Evolutionary conservation across 2,797 vertebrate species (phyloP).

Genomic region (Silurus lanzhouensis): DNA sequence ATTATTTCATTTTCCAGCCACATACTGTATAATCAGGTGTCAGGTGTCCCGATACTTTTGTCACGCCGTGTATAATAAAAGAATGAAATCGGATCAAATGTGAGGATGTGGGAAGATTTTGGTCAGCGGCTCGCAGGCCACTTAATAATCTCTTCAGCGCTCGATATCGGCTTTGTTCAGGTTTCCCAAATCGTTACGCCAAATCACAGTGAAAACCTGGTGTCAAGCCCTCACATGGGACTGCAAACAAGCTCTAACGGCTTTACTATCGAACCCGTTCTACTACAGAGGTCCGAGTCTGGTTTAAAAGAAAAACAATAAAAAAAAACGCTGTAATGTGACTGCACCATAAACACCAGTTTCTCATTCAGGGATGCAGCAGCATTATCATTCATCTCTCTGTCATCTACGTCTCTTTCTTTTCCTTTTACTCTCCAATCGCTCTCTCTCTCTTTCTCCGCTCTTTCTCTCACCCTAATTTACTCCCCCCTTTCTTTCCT

Average conservation of each 20-base stretch:
- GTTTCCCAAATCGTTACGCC: background rate
- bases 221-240: background rate
- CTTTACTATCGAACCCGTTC: background rate
- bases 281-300: background rate
- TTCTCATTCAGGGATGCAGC: background rate
- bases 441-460: background rate
- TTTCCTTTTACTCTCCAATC: constrained; percentile 14
- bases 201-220: background rate
- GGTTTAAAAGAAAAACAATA: background rate
- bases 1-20: no score
- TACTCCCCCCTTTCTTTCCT: constrained; percentile 49
- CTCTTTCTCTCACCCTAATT: constrained; percentile 5
- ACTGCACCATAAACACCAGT: constrained; percentile 8
- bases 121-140: background rate
- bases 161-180: background rate
- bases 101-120: background rate
- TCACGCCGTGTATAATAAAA: background rate
- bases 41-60: no score
- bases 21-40: no score
- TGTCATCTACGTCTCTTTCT: constrained; percentile 30
- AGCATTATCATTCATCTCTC: constrained; percentile 22
- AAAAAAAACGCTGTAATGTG: background rate
- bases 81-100: background rate
- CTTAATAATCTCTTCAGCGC: background rate
- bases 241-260: background rate